Evolutionary conservation across 1,140 invertebrate genomes (phyloP).

Genomic region (Euura lappo): DNA sequence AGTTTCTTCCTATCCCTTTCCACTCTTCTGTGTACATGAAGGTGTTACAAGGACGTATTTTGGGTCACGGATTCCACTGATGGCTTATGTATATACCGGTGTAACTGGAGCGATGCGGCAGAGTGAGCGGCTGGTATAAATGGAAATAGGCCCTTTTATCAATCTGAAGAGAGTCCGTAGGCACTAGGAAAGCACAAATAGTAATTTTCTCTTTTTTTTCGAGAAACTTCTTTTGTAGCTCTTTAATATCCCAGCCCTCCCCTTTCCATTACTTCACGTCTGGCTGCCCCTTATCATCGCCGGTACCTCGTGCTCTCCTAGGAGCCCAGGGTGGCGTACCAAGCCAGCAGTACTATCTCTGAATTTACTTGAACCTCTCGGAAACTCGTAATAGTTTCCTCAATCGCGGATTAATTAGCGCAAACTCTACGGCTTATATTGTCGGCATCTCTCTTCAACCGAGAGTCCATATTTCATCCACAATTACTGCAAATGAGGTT

Average conservation of each 20-base stretch:
- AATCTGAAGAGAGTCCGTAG: background rate
- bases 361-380: background rate
- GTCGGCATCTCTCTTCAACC: no score
- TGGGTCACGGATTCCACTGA: background rate
- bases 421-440: background rate
- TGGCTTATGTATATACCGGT: background rate
- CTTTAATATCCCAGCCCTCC: conserved; percentile 1
- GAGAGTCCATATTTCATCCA: no score
- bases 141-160: conserved; percentile 6
- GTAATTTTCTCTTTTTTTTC: background rate
- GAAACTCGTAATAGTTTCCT: background rate
- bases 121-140: background rate
- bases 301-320: background rate
- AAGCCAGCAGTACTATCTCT: background rate
- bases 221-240: background rate
- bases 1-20: no score
- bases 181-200: conserved; percentile 6
- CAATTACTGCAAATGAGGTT: no score
- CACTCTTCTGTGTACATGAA: no score
- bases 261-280: conserved; percentile 1
- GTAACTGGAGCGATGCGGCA: background rate
- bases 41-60: background rate
- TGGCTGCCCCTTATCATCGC: background rate
- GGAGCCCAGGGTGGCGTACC: background rate
- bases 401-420: background rate